Evolutionary conservation across 2,797 vertebrate species (phyloP).

Genomic region (Momotus momota): DNA sequence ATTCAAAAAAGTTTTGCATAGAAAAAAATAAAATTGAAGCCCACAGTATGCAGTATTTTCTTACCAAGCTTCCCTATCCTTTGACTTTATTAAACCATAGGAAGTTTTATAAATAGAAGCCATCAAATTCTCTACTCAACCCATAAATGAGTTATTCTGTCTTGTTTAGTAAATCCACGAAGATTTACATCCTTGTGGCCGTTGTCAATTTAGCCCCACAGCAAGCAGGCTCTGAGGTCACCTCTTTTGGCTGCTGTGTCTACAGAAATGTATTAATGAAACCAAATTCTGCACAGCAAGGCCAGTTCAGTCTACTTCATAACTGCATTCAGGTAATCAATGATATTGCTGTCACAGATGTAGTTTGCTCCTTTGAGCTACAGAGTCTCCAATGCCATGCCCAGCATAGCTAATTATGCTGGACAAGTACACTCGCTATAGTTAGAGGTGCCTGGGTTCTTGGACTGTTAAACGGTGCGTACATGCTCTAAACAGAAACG

Average conservation of each 20-base stretch:
- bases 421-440: not conserved
- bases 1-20: not conserved
- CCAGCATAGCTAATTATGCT: accelerated
- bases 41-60: not conserved
- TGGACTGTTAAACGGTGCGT: too few species aligned
- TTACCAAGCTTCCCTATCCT: not conserved
- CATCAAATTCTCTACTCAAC: not conserved
- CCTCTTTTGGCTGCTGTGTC: not conserved
- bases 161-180: not conserved
- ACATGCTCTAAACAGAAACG: not conserved
- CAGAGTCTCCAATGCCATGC: not conserved
- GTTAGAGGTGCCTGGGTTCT: not conserved
- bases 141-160: not conserved
- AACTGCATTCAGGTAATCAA: not conserved
- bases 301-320: not conserved
- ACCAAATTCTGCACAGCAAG: not conserved
- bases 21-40: not conserved
- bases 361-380: not conserved
- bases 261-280: not conserved
- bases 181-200: not conserved
- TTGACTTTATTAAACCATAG: not conserved
- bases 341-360: not conserved
- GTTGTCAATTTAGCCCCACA: not conserved
- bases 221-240: not conserved
- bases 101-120: not conserved